Conservation (phyloP, 2,797 vertebrate genomes). For the Spheniscus humboldti region DNA sequence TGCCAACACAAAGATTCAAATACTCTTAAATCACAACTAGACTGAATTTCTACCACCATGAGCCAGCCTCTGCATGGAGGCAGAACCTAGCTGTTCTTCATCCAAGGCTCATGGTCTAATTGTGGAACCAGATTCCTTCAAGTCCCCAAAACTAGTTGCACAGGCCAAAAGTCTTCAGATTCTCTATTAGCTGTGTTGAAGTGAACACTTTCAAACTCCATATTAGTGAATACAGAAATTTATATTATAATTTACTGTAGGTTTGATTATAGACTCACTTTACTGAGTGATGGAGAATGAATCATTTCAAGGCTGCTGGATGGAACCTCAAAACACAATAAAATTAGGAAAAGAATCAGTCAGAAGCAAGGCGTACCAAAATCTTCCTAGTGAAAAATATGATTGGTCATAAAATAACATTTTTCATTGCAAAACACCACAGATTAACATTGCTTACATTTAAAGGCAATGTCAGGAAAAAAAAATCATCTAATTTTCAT, state of each 20-base stretch:
- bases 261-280: not conserved
- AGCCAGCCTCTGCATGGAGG: not conserved
- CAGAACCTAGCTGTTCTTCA: not conserved
- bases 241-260: not conserved
- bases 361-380: not conserved
- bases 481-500: not conserved
- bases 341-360: not conserved
- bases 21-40: not conserved
- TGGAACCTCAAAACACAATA: not conserved
- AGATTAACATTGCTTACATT: not conserved
- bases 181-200: not conserved
- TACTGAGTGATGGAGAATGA: not conserved
- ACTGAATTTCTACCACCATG: not conserved
- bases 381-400: not conserved
- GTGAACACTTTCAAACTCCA: not conserved
- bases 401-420: not conserved
- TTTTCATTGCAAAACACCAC: not conserved
- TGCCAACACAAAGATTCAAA: not conserved
- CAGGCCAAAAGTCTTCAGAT: not conserved
- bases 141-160: not conserved
- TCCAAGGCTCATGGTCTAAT: accelerated
- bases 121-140: not conserved
- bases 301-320: not conserved
- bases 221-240: not conserved
- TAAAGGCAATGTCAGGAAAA: not conserved